Conservation (phyloP, 1,140 invertebrate genomes). For the Neodiprion pinetum region DNA sequence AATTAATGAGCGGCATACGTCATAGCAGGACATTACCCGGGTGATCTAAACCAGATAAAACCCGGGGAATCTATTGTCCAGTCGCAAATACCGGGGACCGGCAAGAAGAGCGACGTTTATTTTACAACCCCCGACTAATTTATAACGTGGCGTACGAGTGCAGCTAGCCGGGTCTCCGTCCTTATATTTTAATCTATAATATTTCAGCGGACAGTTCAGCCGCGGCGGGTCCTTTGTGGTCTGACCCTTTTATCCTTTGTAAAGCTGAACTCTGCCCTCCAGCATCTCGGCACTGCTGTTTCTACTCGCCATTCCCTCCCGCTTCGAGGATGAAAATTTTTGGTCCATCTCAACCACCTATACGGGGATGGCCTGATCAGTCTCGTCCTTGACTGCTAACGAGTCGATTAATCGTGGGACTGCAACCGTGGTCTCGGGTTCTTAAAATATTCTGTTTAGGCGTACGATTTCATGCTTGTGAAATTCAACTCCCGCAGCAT, state of each 20-base stretch:
- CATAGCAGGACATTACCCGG: not conserved
- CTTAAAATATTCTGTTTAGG: not conserved
- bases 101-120: not conserved
- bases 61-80: not conserved
- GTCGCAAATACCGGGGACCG: not conserved
- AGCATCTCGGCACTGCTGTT: too few species aligned
- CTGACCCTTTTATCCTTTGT: not conserved
- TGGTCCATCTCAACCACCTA: too few species aligned
- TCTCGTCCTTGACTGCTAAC: not conserved
- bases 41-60: constrained; percentile 3
- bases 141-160: not conserved
- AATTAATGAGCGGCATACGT: not conserved
- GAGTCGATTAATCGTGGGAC: not conserved
- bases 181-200: constrained; percentile 4
- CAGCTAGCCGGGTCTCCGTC: not conserved
- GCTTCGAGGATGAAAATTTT: too few species aligned
- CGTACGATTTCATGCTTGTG: not conserved
- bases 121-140: not conserved
- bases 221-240: not conserved
- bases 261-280: not conserved
- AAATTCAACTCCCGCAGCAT: not conserved
- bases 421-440: not conserved
- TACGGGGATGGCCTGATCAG: not conserved
- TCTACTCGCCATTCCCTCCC: too few species aligned
- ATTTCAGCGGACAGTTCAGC: not conserved